Base-by-base conservation (phyloP, 2,888 invertebrate species). In the Nephrocerus scutellatus region DNA sequence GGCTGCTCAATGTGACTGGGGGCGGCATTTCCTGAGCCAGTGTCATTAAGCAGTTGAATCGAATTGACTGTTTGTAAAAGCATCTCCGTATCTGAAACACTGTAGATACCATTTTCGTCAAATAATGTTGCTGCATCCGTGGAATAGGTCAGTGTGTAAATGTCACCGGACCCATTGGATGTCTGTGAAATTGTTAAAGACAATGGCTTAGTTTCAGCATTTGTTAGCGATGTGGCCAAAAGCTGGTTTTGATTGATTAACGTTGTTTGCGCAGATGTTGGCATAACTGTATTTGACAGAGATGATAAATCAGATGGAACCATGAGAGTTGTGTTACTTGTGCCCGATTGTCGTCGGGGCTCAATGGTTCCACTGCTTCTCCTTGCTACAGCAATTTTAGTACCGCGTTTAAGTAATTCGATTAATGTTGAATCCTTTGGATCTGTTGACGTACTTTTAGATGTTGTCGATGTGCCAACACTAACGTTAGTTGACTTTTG, bases 361-460 rank as follows among this genome's bases (percentile, higher is more conserved):
- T 84, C 82, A 14, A n/a, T n/a, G 84, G 82, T 30, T 79, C 75
- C 4, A 52, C 42, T 33, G 83, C 76, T 52, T 84, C 73, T 67
- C 84, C 84, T n/a, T n/a, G 60, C 60, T 13, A 87, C 84, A 24
- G 79, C 77, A 63, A 76, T 75, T 69, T 77, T 80, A 15, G 74
- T 71, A 29, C 80, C 79, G 46, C 80, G 75, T 68, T 85, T 87
- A 32, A 86, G 70, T 39, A 86, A 72, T 63, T 85, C 86, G 46
- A 85, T 84, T 28, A 86, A 70, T 5, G 84, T 83, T 44, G 85
- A 84, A 48, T 85, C 85, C 63, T 84, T 82, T 28, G 69, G 63
- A 47, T 69, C 66, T 29, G 57, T 59, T 36, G 69, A 62, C 53
- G 72, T 70, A 60, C 71, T 68, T 54, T 59, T 55, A 16, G 51